Conservation (phyloP, 2,113 vertebrate species). For the Hassar affinis region DNA sequence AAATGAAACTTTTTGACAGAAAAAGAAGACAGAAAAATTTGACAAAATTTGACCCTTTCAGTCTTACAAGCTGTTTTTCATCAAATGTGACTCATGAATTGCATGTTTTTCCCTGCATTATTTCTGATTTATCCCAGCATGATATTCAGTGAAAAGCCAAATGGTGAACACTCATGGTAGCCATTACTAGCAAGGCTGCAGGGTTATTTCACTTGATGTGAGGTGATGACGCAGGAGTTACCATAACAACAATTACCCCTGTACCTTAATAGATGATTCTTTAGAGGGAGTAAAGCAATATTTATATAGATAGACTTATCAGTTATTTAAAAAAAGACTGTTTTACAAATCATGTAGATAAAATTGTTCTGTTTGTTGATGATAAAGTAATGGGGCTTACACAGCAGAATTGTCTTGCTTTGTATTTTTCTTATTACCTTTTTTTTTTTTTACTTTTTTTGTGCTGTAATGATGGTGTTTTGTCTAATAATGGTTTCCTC, state of each 20-base stretch:
- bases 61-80: slow-evolving; percentile 3
- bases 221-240: slow-evolving; percentile 22
- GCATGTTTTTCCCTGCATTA: neutral
- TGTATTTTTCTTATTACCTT: neutral
- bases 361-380: neutral
- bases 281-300: neutral
- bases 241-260: slow-evolving; percentile 25
- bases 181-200: slow-evolving; percentile 13
- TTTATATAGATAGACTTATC: neutral
- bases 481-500: slow-evolving; percentile 5
- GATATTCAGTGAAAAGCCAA: slow-evolving; percentile 15
- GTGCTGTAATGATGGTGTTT: neutral
- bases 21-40: neutral
- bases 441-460: neutral
- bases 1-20: no score
- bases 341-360: neutral
- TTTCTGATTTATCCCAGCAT: neutral
- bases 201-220: slow-evolving; percentile 24
- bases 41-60: neutral
- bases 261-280: neutral
- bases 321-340: neutral
- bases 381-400: neutral
- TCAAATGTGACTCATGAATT: slow-evolving; percentile 8
- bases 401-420: neutral
- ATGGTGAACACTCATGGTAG: slow-evolving; percentile 24